phyloP scores from a whole-genome alignment of 2,888 invertebrate genomes.

The Synergus japonicus region DNA sequence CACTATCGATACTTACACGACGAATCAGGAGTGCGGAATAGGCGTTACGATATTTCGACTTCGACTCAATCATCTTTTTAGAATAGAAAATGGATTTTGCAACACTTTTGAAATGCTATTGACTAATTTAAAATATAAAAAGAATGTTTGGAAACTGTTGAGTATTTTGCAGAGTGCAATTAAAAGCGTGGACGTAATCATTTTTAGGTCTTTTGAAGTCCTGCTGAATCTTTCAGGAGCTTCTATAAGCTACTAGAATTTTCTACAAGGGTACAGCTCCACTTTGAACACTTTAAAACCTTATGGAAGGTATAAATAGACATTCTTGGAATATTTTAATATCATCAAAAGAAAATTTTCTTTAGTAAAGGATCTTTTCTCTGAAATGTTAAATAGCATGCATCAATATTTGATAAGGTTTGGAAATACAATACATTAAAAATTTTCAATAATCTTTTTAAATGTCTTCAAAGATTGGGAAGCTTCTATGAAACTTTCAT shows the following conservation, averaged over 20 bases:
- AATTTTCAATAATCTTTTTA: background rate
- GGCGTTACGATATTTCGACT: too few relatives aligned
- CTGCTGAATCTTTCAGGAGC: conserved; percentile 17
- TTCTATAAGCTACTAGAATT: conserved; percentile 19
- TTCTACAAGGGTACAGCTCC: background rate
- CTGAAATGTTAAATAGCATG: background rate
- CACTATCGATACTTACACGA: too few relatives aligned
- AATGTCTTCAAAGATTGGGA: background rate
- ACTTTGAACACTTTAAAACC: conserved; percentile 15
- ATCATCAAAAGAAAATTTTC: background rate
- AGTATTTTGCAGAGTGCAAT: conserved; percentile 15
- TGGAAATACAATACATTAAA: background rate
- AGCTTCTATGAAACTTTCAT: background rate
- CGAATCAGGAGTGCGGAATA: too few relatives aligned
- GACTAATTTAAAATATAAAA: background rate
- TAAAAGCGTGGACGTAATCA: background rate
- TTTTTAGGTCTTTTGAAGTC: conserved; percentile 17
- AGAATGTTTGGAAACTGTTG: conserved; percentile 3
- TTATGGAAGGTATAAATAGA: conserved; percentile 1
- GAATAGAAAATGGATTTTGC: too few relatives aligned
- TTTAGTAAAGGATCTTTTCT: too few relatives aligned
- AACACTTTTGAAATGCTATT: background rate
- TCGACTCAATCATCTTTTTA: too few relatives aligned
- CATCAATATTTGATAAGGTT: background rate
- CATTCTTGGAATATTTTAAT: background rate